Conservation (phyloP, 1,140 invertebrate genomes). For the Trichonephila inaurata region DNA sequence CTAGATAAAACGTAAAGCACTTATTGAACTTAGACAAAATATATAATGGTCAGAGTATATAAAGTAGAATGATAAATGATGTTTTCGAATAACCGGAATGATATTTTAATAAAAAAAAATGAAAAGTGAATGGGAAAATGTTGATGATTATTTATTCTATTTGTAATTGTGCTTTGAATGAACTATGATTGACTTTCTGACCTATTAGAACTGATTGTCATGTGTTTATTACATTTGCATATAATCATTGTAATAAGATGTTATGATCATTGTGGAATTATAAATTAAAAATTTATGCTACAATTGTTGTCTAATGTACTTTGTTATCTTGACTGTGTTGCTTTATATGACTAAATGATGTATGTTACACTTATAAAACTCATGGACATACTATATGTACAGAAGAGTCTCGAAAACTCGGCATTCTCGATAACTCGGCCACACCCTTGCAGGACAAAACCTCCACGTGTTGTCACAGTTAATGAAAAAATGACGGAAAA, state of each 20-base stretch:
- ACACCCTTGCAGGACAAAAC: too few relatives aligned
- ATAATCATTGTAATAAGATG: conserved; percentile 1
- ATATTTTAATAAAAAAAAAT: conserved; percentile 12
- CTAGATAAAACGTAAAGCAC: background rate
- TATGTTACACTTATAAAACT: too few relatives aligned
- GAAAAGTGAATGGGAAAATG: background rate
- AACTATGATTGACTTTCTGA: background rate
- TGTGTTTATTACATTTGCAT: background rate
- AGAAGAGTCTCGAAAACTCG: too few relatives aligned
- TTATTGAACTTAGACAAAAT: background rate
- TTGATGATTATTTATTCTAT: background rate
- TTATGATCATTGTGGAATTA: conserved; percentile 6
- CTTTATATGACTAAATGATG: too few relatives aligned
- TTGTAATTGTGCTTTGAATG: background rate
- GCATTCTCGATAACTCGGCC: too few relatives aligned
- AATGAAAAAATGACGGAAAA: too few relatives aligned
- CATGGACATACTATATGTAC: too few relatives aligned
- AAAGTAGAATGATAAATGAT: background rate
- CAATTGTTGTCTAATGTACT: background rate
- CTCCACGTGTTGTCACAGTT: too few relatives aligned
- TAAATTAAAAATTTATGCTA: conserved; percentile 4
- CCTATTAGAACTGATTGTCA: background rate
- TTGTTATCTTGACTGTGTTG: background rate
- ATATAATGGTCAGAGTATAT: background rate
- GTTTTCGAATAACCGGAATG: background rate